These are phyloP conservation scores for Patella ulyssiponensis DNA, from an alignment of 2,888 invertebrate species.

Conservation along the genomic window DNA sequence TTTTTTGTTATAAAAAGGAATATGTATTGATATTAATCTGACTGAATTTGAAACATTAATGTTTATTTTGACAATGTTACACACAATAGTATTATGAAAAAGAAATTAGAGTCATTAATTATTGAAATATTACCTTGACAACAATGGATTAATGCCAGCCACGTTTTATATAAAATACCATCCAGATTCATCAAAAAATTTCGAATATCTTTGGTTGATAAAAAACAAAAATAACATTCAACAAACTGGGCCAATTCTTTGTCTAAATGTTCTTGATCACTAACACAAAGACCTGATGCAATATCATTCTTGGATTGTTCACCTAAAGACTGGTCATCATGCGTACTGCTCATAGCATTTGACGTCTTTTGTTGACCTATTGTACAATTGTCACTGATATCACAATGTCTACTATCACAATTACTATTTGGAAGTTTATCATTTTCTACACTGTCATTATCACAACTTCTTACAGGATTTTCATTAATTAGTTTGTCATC, in stretches of 20 bases:
- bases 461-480: too few relatives aligned
- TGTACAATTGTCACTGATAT: neutral
- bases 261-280: constrained; percentile 26
- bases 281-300: neutral
- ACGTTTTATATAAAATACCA: constrained; percentile 38
- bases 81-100: too few relatives aligned
- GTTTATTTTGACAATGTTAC: too few relatives aligned
- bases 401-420: neutral
- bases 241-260: constrained; percentile 46
- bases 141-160: constrained; percentile 53
- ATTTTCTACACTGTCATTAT: too few relatives aligned
- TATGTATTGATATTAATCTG: too few relatives aligned
- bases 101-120: too few relatives aligned
- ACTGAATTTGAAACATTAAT: too few relatives aligned
- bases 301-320: neutral
- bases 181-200: constrained; percentile 23
- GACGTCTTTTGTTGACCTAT: neutral
- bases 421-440: too few relatives aligned
- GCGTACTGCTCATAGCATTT: neutral
- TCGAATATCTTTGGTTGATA: constrained; percentile 39
- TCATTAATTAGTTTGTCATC: too few relatives aligned
- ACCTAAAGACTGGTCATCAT: neutral
- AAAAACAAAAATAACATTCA: constrained; percentile 48
- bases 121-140: constrained; percentile 48
- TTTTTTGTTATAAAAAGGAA: too few relatives aligned